Evolutionary conservation across 2,113 vertebrate genomes (phyloP), one percentile per base, ranked within the genome.

Genomic region (Pedionomus torquatus): DNA sequence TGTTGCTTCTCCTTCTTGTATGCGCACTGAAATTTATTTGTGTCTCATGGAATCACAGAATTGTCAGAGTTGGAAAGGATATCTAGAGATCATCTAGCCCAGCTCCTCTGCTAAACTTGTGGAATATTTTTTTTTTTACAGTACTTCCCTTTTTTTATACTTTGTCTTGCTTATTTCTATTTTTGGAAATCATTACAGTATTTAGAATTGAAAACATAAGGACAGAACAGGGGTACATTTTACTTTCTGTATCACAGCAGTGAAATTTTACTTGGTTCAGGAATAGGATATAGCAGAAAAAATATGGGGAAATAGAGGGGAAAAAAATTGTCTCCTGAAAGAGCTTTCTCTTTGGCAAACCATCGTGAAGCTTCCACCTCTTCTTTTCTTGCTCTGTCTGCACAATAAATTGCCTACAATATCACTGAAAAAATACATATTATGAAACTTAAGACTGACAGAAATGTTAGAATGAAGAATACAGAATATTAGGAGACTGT

Each of bases 231-330:
- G 8, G 10, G 2, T 89, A 44, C 0, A 0, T 35, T 68, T 71
- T 82, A 43, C 11, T 31, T 83, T 21, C 30, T 83, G 20, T 26
- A 37, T 70, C 30, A 77, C 7, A 72, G 17, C 28, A 90, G 13
- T 37, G n/a, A 69, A 43, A 77, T 87, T 93, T 58, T n/a, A 60
- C 6, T 80, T 75, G 7, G 4, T 61, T 66, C 9, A 78, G 74
- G 3, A 58, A 31, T 0, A 54, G 5, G 30, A 14, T 2, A 37
- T 41, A 51, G 58, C 1, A 1, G 43, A 31, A 55, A 55, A 60
- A 65, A n/a, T 17, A 17, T 12, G 3, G 4, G 14, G n/a, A 58
- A 79, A 44, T 2, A n/a, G 11, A 5, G 11, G 0, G 1, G 5
- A 8, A 54, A 72, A 17, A 61, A 20, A 13, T 2, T 57, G 3